Percentiles rank a stretch among this genome's conserved stretches.
These are phyloP conservation scores for Lacerta bilineata DNA, from an alignment of 2,797 vertebrate genomes.

Conservation along the genomic window DNA sequence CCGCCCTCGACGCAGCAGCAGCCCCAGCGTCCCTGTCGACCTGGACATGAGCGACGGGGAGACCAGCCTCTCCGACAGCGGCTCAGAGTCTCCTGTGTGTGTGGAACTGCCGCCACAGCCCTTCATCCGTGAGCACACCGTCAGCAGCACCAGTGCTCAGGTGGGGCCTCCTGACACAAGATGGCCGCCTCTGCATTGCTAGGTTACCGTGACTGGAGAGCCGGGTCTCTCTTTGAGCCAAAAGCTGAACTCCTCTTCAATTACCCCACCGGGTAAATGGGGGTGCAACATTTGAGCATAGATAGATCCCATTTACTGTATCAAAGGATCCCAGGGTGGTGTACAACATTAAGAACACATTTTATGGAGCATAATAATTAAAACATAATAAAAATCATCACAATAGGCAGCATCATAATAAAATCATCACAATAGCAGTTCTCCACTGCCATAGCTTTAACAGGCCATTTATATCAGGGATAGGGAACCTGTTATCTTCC, in stretches of 20 bases:
- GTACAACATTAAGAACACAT: too few species aligned
- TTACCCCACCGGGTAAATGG: background rate
- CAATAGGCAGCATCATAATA: too few species aligned
- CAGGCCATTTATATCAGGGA: too few species aligned
- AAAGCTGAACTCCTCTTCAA: too few species aligned
- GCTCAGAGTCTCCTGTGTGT: constrained; percentile 66
- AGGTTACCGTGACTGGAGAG: background rate
- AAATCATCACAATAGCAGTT: too few species aligned
- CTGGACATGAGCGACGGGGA: constrained; percentile 61
- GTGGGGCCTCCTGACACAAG: constrained; percentile 37
- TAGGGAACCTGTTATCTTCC: too few species aligned
- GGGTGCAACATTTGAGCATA: background rate
- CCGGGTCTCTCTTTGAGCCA: background rate
- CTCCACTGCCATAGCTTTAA: too few species aligned
- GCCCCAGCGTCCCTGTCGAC: constrained; percentile 51
- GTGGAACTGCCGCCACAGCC: constrained; percentile 61
- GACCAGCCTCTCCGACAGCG: constrained; percentile 60
- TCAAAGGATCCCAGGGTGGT: too few species aligned
- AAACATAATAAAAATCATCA: too few species aligned
- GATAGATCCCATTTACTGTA: background rate
- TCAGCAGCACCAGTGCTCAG: constrained; percentile 65
- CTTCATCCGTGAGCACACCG: constrained; percentile 64
- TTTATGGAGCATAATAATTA: too few species aligned
- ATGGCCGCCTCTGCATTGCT: background rate
- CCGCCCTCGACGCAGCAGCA: background rate